Evolutionary conservation across 2,888 invertebrate species (phyloP), one percentile per base, ranked within the genome.

Genomic region (Eristalis intricaria): DNA sequence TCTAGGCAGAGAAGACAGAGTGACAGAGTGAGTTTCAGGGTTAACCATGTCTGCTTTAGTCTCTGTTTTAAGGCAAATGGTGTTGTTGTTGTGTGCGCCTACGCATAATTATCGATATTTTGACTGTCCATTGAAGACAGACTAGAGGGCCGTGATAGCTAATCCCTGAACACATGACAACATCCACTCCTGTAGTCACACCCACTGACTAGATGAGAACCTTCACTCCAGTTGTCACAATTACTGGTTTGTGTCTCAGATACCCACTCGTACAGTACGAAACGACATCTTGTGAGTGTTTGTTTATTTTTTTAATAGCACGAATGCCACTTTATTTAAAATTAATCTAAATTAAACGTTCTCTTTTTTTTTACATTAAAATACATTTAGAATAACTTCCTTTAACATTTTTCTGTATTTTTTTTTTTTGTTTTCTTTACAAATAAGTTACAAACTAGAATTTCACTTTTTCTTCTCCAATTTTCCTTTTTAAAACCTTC

Each of bases 371-470:
- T 68, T 29, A 58, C 66, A 71, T 82, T 66, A 69, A 77, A 77
- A 35, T 35, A 68, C 60, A 68, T 50, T 50, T 35, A 26, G 7
- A 50, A 65, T 60, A 60, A 60, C 58, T 68, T 73, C 50, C 13
- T 70, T 7, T 60, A 19, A 13, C 2, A 60, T 29, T 22, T 69
- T 60, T 65, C 40, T 66, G 32, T 11, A 64, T 64, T n/a, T 70
- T 64, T 78, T 23, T 26, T 19, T 61, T 76, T 81, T 81, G 81
- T 26, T 26, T 77, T 65, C 82, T 82, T 86, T 83, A 86, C 78
- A 83, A 78, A 86, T 83, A 83, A 86, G 43, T 86, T 86, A 82
- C 65, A 83, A 75, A 86, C 83, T 86, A 86, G 75, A 78, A 75
- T 79, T 86, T 68, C 75, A 83, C 86, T 64, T 78, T 32, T 61